A percentile compares a stretch with the other conserved stretches of the same genome.
phyloP scores from a whole-genome alignment of 2,888 invertebrate species.

The Conus canariensis region DNA sequence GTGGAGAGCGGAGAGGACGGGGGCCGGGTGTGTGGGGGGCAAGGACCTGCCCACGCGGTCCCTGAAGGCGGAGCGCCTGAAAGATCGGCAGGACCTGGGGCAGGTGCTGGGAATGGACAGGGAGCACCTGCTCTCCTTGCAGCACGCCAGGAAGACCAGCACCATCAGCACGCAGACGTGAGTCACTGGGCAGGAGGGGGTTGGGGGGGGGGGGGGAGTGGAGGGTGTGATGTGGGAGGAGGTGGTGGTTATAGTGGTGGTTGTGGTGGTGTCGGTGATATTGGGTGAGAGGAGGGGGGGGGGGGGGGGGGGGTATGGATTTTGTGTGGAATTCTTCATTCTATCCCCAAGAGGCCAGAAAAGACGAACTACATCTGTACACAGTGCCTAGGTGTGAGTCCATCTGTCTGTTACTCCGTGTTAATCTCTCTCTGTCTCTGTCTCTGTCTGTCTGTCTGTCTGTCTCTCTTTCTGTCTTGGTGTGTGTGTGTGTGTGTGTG shows the following conservation, averaged over 20 bases:
- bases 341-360: no score
- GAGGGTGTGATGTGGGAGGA: no score
- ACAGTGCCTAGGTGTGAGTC: neutral
- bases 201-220: no score
- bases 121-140: conserved; percentile 51
- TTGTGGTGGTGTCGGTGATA: no score
- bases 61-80: conserved; percentile 65
- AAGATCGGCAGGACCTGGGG: conserved; percentile 65
- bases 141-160: conserved; percentile 56
- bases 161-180: conserved; percentile 65
- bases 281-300: no score
- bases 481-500: no score
- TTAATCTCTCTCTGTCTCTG: neutral
- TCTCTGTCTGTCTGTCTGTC: neutral
- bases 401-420: neutral
- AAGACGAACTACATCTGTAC: no score
- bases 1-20: conserved; percentile 43
- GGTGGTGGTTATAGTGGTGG: no score
- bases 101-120: conserved; percentile 66
- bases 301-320: no score
- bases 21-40: conserved; percentile 45
- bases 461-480: neutral
- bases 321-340: no score
- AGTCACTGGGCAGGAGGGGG: conserved; percentile 46
- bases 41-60: conserved; percentile 69